Evolutionary conservation across 2,888 invertebrate species (phyloP), one percentile per base, ranked within the genome.

Genomic region (Choreutis nemorana): DNA sequence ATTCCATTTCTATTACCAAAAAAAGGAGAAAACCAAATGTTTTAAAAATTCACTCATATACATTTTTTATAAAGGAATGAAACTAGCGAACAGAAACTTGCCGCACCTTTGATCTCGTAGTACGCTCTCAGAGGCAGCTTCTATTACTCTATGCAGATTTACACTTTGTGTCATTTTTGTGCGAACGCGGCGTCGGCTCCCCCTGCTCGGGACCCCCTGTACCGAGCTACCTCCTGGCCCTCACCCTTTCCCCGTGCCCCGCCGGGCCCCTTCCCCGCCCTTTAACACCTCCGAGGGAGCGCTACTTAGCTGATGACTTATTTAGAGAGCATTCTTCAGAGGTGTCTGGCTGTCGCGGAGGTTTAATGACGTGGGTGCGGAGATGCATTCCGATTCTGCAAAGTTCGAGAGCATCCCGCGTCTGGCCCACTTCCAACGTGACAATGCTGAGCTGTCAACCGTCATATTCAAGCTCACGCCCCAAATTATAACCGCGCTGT

Each of bases 271-370:
- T 42, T 42, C 38, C 42, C 43, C 47, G 46, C 42, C 42, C 44
- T 46, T 50, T 42, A 48, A 44, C 34, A 30, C 32, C 30, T 46
- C 44, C 47, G 41, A 30, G 37, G 44, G 45, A 42, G 55, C 58
- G 55, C 64, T 75, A 78, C 77, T 78, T 78, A 78, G 77, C 77
- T 75, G 77, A 78, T 78, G 77, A 78, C 77, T 78, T 78, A 78
- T 78, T 78, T 77, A 71, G 73, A 70, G 71, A 63, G 65, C 70
- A 77, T 78, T 77, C 77, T 77, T 73, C 63, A 59, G 68, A 78
- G 75, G 77, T 77, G 77, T 78, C 75, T 75, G 72, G 48, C 59
- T 66, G 68, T 63, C 70, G 64, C 55, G 51, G 60, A 49, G 55
- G 71, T 62, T 73, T 75, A 78, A 78, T 75, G 75, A 68, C 63